Evolutionary conservation across 2,888 invertebrate species (phyloP).

Genomic region (Cerceris ruficornis): DNA sequence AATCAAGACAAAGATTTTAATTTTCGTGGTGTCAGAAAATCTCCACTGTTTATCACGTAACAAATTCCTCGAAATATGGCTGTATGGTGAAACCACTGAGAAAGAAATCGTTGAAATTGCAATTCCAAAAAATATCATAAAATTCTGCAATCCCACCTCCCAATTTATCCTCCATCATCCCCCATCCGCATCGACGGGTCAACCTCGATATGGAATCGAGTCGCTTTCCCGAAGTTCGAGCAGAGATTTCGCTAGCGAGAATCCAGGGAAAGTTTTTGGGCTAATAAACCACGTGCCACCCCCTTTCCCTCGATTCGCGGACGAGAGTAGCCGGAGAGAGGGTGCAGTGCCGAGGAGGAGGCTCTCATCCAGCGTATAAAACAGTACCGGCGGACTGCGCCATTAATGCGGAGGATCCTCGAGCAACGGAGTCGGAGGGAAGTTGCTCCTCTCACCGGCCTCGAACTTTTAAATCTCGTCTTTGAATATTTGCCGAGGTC

Average conservation of each 20-base stretch:
- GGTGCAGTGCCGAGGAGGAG: slow-evolving; percentile 31
- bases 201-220: not conserved
- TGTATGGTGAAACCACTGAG: no score
- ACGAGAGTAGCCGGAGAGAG: slow-evolving; percentile 2
- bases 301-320: slow-evolving; percentile 9
- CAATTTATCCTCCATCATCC: no score
- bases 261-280: slow-evolving; percentile 28
- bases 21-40: no score
- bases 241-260: slow-evolving; percentile 9
- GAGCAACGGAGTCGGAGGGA: slow-evolving; percentile 19
- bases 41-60: no score
- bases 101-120: no score
- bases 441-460: slow-evolving; percentile 28
- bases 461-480: slow-evolving; percentile 59
- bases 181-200: no score
- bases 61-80: no score
- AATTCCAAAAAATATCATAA: no score
- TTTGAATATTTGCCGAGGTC: slow-evolving; percentile 61
- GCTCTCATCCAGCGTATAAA: slow-evolving; percentile 34
- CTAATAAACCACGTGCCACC: slow-evolving; percentile 29
- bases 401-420: slow-evolving; percentile 55
- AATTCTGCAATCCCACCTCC: no score
- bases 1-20: no score
- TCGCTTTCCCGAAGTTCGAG: not conserved
- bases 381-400: slow-evolving; percentile 37